These are phyloP conservation scores for Caracal caracal DNA, from an alignment of 2,113 vertebrate species.

Conservation along the genomic window DNA sequence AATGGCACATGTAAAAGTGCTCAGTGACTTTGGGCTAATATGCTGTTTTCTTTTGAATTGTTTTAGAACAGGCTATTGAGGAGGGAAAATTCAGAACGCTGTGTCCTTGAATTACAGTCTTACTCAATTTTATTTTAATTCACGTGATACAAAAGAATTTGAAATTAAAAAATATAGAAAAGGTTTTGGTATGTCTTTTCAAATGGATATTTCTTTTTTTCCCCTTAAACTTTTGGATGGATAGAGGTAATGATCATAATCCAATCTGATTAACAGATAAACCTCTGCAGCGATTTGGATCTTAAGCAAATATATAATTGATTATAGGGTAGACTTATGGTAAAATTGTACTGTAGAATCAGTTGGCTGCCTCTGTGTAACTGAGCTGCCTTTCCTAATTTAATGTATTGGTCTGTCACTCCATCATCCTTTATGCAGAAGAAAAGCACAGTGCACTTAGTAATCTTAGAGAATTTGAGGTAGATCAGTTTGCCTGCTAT, in stretches of 20 bases:
- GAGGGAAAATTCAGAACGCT: not conserved
- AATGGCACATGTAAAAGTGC: not conserved
- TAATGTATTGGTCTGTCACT: not conserved
- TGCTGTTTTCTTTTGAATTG: not conserved
- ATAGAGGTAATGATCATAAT: not conserved
- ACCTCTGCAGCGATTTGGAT: not conserved
- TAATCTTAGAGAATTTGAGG: constrained; percentile 60
- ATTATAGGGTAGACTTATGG: not conserved
- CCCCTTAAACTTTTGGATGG: not conserved
- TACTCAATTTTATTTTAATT: constrained; percentile 37
- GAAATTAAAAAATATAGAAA: not conserved
- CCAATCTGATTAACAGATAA: constrained; percentile 14
- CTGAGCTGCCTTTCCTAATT: not conserved
- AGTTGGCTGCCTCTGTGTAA: not conserved
- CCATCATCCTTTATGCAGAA: constrained; percentile 34
- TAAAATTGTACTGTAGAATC: not conserved
- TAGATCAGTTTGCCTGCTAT: constrained; percentile 39
- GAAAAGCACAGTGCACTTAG: constrained; percentile 62
- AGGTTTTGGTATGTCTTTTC: not conserved
- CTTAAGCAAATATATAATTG: constrained; percentile 38
- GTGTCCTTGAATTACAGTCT: constrained; percentile 30
- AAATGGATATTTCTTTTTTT: not conserved
- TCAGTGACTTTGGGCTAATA: constrained; percentile 19
- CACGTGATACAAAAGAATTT: not conserved
- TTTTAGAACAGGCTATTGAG: constrained; percentile 14